Evolutionary conservation across 2,113 vertebrate species (phyloP).

Genomic region (Polyodon spathula): DNA sequence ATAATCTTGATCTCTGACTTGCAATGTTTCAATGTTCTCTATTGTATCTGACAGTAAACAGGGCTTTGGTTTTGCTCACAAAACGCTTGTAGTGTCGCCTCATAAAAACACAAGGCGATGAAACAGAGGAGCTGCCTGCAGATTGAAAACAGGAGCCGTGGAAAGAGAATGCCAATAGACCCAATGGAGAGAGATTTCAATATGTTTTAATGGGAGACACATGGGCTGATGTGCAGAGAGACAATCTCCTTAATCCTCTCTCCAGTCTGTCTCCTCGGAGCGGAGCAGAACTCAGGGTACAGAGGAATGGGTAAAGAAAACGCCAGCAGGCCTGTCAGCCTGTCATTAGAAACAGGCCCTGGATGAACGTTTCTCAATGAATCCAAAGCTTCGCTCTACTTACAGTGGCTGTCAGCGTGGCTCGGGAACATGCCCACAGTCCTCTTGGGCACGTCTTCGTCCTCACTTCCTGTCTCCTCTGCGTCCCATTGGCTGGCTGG

Average conservation of each 20-base stretch:
- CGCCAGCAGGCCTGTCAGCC: too few species aligned
- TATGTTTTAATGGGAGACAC: constrained; percentile 8
- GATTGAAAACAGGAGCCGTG: neutral
- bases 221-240: neutral
- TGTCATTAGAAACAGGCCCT: too few species aligned
- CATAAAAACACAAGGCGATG: constrained; percentile 4
- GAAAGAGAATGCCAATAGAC: neutral
- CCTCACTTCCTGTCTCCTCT: constrained; percentile 53
- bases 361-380: too few species aligned
- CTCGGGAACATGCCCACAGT: constrained; percentile 60
- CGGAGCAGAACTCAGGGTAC: too few species aligned
- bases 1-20: too few species aligned
- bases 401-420: constrained; percentile 72
- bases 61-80: neutral
- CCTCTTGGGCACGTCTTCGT: constrained; percentile 70
- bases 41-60: too few species aligned
- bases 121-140: constrained; percentile 3
- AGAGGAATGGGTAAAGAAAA: too few species aligned
- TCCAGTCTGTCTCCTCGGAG: neutral
- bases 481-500: constrained; percentile 57
- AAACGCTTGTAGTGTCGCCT: neutral
- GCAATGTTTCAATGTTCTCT: too few species aligned
- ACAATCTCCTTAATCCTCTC: neutral
- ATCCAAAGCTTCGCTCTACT: constrained; percentile 41
- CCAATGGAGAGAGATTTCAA: constrained; percentile 4